Percentiles rank a stretch among this genome's conserved stretches.
Evolutionary conservation across 1,140 invertebrate genomes (phyloP).

Genomic region (Venustaconcha ellipsiformis): DNA sequence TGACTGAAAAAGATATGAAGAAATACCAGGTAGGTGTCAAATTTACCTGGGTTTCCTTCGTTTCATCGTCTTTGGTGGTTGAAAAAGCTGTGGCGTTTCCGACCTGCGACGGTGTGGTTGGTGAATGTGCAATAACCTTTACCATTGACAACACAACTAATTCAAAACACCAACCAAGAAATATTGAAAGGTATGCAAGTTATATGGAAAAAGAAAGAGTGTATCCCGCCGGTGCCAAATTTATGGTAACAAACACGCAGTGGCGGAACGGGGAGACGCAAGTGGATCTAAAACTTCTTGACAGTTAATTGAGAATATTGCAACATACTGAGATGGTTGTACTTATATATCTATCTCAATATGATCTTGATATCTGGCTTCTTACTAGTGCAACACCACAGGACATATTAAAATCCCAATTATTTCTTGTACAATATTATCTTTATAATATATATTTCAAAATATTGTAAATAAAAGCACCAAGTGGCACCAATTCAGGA

Average conservation of each 20-base stretch:
- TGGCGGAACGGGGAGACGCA: neutral
- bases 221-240: slow-evolving; percentile 22
- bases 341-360: no score
- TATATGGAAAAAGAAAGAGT: slow-evolving; percentile 19
- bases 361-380: no score
- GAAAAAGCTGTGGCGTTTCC: neutral
- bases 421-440: no score
- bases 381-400: no score
- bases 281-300: neutral
- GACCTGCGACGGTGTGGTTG: neutral
- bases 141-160: slow-evolving; percentile 9
- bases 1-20: neutral
- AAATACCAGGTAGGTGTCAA: slow-evolving; percentile 5
- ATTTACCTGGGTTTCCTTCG: slow-evolving; percentile 18
- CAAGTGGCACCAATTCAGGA: no score
- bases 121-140: slow-evolving; percentile 3
- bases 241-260: neutral
- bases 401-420: no score
- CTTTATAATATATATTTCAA: no score
- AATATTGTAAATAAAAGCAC: no score
- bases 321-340: no score
- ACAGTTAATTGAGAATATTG: no score
- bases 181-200: slow-evolving; percentile 16
- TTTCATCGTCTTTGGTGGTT: neutral
- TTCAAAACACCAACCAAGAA: slow-evolving; percentile 6